phyloP scores from a whole-genome alignment of 2,113 vertebrate species.

The Zapornia atra region DNA sequence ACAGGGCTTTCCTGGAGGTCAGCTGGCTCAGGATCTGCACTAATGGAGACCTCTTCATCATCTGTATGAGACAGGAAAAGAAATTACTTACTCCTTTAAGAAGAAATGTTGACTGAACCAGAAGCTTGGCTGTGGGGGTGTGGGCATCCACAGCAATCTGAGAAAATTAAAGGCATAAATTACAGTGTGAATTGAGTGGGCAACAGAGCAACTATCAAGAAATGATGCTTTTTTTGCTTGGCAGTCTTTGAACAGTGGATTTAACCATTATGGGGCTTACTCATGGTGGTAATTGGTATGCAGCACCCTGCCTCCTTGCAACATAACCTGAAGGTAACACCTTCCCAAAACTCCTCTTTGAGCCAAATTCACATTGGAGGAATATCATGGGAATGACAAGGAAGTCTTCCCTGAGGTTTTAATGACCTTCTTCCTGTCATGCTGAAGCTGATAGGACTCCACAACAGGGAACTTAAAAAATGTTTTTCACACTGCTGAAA shows the following conservation, averaged over 20 bases:
- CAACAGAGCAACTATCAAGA: neutral
- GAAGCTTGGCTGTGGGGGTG: neutral
- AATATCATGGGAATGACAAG: neutral
- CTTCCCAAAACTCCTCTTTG: neutral
- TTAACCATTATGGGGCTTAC: neutral
- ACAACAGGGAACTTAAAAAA: neutral
- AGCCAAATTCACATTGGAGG: neutral
- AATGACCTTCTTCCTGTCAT: neutral
- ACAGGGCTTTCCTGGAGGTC: conserved; percentile 67
- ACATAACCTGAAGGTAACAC: neutral
- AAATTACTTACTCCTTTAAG: conserved; percentile 11
- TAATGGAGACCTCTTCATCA: conserved; percentile 91
- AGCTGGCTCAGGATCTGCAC: conserved; percentile 80
- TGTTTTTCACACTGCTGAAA: neutral
- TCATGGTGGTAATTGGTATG: neutral
- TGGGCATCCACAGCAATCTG: neutral
- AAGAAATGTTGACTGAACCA: neutral
- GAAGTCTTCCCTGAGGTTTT: neutral
- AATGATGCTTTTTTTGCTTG: neutral
- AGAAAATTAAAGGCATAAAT: conserved; percentile 35
- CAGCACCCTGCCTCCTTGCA: neutral
- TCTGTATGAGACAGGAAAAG: conserved; percentile 77
- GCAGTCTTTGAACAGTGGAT: neutral
- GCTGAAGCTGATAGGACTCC: neutral
- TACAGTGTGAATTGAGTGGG: neutral